These are phyloP conservation scores for Lepus timidus DNA, from an alignment of 2,113 vertebrate genomes.

Conservation along the genomic window DNA sequence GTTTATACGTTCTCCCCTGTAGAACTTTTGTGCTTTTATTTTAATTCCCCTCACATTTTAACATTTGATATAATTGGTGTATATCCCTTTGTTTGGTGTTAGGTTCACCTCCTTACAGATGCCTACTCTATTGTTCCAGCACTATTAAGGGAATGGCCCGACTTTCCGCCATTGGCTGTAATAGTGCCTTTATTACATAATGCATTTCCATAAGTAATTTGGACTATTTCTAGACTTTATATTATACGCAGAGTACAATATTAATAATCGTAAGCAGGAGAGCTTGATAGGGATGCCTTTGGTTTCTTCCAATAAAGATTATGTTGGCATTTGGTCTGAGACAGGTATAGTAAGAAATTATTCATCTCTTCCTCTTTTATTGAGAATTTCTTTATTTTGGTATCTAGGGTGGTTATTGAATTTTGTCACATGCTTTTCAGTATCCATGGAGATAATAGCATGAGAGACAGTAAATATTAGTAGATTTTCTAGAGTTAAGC, in stretches of 20 bases:
- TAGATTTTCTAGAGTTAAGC: constrained; percentile 6
- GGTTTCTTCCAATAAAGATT: not conserved
- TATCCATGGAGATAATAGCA: not conserved
- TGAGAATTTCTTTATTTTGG: not conserved
- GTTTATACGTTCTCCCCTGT: not conserved
- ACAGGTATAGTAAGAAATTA: not conserved
- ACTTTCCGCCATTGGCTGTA: not conserved
- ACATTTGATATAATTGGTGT: not conserved
- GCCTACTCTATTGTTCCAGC: not conserved
- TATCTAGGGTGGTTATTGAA: not conserved
- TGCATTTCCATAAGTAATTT: not conserved
- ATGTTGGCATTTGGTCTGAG: not conserved
- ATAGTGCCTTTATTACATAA: not conserved
- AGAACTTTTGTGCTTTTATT: not conserved
- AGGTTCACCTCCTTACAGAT: no score
- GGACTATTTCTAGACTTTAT: not conserved
- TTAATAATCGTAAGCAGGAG: not conserved
- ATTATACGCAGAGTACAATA: not conserved
- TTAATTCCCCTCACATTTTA: not conserved
- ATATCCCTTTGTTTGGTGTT: not conserved
- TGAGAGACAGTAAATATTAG: not conserved
- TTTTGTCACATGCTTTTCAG: not conserved
- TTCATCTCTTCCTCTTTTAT: not conserved
- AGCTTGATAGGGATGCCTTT: not conserved
- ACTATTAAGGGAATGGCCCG: not conserved